Evolutionary conservation across 2,888 invertebrate species (phyloP).

Genomic region (Clostera curtula): DNA sequence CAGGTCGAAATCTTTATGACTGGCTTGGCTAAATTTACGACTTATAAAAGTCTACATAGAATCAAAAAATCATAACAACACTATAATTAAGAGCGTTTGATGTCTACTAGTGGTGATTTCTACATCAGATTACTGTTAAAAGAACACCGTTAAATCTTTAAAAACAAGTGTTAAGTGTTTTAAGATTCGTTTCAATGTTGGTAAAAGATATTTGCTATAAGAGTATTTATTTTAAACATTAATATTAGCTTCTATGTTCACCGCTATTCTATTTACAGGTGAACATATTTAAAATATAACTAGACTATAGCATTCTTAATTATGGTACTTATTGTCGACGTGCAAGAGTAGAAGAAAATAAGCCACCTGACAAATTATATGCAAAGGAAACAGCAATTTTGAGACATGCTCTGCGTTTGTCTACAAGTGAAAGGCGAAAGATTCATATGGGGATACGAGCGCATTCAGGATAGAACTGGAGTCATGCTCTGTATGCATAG

Average conservation of each 20-base stretch:
- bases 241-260: no score
- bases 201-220: no score
- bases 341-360: no score
- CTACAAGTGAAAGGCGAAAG: constrained; percentile 20
- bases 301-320: no score
- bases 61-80: constrained; percentile 10
- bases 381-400: no score
- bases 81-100: constrained; percentile 12
- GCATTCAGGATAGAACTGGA: constrained; percentile 43
- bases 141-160: constrained; percentile 10
- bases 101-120: constrained; percentile 6
- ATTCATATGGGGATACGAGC: constrained; percentile 30
- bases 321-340: no score
- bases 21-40: constrained; percentile 13
- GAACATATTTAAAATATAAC: no score
- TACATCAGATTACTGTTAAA: constrained; percentile 6
- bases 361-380: no score
- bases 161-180: no score
- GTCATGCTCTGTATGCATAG: constrained; percentile 45
- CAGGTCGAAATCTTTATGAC: constrained; percentile 12
- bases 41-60: constrained; percentile 10
- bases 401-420: constrained; percentile 2
- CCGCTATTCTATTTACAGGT: no score
- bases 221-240: no score
- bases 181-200: no score